A percentile compares a stretch with the other conserved stretches of the same genome.
These are phyloP conservation scores for Antheraea pernyi DNA, from an alignment of 1,140 invertebrate genomes.

Conservation along the genomic window DNA sequence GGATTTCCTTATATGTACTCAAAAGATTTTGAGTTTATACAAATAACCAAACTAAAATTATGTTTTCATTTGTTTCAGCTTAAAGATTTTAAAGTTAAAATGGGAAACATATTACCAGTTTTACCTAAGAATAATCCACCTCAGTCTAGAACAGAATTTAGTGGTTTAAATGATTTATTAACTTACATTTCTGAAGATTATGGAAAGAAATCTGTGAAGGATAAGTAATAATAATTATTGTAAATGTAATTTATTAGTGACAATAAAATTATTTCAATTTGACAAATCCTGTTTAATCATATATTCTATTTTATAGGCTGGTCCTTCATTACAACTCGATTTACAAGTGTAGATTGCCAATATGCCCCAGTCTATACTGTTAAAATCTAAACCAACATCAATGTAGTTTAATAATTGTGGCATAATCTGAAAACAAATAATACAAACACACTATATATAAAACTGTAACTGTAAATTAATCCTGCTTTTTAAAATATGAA, in stretches of 20 bases:
- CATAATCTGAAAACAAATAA: conserved; percentile 85
- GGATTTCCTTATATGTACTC: too few species aligned
- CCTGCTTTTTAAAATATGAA: not conserved
- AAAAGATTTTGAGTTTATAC: too few species aligned
- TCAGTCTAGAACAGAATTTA: conserved; percentile 92
- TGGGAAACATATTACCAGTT: conserved; percentile 85
- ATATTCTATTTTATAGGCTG: conserved; percentile 87
- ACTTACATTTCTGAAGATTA: conserved; percentile 84
- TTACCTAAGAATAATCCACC: conserved; percentile 91
- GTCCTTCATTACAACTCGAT: conserved; percentile 84
- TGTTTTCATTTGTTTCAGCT: conserved; percentile 75
- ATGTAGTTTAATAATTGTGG: conserved; percentile 92
- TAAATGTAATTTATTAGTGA: conserved; percentile 20
- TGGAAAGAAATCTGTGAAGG: conserved; percentile 54
- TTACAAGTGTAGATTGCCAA: conserved; percentile 92
- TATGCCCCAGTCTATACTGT: conserved; percentile 94
- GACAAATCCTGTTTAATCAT: conserved; percentile 93
- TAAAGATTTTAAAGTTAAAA: conserved; percentile 86
- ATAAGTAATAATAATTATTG: conserved; percentile 30
- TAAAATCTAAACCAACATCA: conserved; percentile 83
- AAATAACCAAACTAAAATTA: not conserved
- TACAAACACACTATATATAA: not conserved
- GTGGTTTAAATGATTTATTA: conserved; percentile 88
- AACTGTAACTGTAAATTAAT: conserved; percentile 4
- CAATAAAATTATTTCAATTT: conserved; percentile 43